A percentile compares a stretch with the other conserved stretches of the same genome.
These are phyloP conservation scores for Campylomormyrus tamandua DNA, from an alignment of 2,113 vertebrate species.

Conservation along the genomic window DNA sequence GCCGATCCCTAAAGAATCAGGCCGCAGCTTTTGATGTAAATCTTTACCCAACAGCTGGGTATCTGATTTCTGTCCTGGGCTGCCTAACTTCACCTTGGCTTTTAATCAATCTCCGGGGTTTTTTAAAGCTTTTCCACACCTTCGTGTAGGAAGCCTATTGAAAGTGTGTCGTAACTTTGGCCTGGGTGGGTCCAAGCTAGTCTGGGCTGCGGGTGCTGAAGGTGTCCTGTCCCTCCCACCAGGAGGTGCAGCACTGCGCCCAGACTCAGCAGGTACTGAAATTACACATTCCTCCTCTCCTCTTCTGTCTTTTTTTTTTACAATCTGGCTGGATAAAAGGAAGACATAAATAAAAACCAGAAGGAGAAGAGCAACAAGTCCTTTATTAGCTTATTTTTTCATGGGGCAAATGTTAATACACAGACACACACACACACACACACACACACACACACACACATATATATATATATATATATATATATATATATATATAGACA, in stretches of 20 bases:
- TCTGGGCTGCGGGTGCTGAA: background rate
- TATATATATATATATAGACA: too few species aligned
- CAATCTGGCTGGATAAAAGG: background rate
- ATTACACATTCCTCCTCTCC: background rate
- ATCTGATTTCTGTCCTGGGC: constrained; percentile 19
- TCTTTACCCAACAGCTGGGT: constrained; percentile 38
- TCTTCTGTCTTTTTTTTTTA: background rate
- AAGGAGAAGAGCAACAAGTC: background rate
- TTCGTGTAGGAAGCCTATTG: constrained; percentile 33
- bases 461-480: too few species aligned
- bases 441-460: too few species aligned
- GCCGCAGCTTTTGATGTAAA: constrained; percentile 34
- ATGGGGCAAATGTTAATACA: background rate
- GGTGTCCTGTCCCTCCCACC: background rate
- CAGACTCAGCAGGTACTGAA: background rate
- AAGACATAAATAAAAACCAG: background rate
- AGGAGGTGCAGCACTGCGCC: background rate
- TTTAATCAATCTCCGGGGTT: constrained; percentile 32
- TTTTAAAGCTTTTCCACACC: constrained; percentile 35
- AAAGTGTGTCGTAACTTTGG: constrained; percentile 31
- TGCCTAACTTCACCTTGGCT: background rate
- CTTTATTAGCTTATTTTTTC: background rate
- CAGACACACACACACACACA: background rate
- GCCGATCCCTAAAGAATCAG: constrained; percentile 39
- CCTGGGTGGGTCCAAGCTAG: constrained; percentile 13